Evolutionary conservation across 2,113 vertebrate species (phyloP).

Genomic region (Amphiprion percula): DNA sequence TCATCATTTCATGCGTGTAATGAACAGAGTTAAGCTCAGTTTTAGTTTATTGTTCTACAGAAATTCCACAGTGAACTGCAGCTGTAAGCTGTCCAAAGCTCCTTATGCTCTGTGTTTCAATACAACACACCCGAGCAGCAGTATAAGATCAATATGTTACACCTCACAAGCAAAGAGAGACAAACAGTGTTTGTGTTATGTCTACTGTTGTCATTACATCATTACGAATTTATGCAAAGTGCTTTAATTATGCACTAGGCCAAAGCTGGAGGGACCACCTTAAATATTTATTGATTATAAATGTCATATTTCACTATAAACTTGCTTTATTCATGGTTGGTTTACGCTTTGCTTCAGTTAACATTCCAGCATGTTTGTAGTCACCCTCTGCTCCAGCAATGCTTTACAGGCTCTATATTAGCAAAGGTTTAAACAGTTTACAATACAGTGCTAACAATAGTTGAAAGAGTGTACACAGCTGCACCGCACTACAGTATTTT

Average conservation of each 20-base stretch:
- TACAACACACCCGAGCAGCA: conserved; percentile 15
- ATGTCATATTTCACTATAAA: conserved; percentile 67
- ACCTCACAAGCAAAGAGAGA: conserved; percentile 40
- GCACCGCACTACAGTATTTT: conserved; percentile 24
- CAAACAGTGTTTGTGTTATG: conserved; percentile 40
- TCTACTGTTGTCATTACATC: conserved; percentile 51
- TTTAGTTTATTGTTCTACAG: conserved; percentile 17
- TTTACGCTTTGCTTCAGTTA: conserved; percentile 59
- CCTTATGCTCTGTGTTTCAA: conserved; percentile 33
- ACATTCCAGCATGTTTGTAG: conserved; percentile 61
- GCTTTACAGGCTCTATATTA: conserved; percentile 65
- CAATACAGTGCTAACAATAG: conserved; percentile 59
- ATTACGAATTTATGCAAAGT: conserved; percentile 51
- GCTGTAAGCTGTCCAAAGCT: conserved; percentile 12
- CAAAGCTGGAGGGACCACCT: conserved; percentile 44
- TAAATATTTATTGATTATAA: conserved; percentile 75
- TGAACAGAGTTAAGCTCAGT: conserved; percentile 6
- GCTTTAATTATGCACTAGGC: conserved; percentile 65
- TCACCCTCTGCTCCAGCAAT: conserved; percentile 32
- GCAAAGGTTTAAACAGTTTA: conserved; percentile 74
- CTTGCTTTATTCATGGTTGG: conserved; percentile 55
- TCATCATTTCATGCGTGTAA: neutral
- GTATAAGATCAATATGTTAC: conserved; percentile 47
- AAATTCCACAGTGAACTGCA: conserved; percentile 11
- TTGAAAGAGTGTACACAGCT: conserved; percentile 66